A percentile compares a stretch with the other conserved stretches of the same genome.
These are phyloP conservation scores for Polietes domitor DNA, from an alignment of 2,888 invertebrate species.

Conservation along the genomic window DNA sequence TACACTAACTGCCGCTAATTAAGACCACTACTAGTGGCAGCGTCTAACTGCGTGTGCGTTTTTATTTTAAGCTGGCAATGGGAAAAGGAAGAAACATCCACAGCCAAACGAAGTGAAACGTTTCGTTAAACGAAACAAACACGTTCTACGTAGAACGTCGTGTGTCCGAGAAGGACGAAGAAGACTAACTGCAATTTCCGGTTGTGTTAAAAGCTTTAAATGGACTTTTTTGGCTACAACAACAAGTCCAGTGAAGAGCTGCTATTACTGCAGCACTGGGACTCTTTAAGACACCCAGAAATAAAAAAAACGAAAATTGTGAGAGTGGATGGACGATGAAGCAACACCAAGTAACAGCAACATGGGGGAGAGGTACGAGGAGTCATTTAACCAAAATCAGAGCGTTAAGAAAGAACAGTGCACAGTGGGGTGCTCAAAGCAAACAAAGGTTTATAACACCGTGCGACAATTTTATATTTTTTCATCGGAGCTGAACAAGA, in stretches of 20 bases:
- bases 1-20: not conserved
- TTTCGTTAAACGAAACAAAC: conserved; percentile 7
- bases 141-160: not conserved
- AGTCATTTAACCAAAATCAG: too few species aligned
- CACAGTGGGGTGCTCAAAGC: too few species aligned
- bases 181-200: conserved; percentile 29
- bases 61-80: not conserved
- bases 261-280: not conserved
- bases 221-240: not conserved
- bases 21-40: conserved; percentile 19
- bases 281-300: not conserved
- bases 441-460: too few species aligned
- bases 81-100: not conserved
- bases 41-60: conserved; percentile 7
- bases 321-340: not conserved
- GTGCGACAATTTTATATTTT: too few species aligned
- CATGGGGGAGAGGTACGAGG: not conserved
- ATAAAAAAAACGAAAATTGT: not conserved
- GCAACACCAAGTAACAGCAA: not conserved
- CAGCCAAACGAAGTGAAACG: conserved; percentile 4
- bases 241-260: not conserved
- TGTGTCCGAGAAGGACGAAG: not conserved
- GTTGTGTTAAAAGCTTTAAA: conserved; percentile 16
- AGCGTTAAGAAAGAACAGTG: too few species aligned
- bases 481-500: too few species aligned